Evolutionary conservation across 37 sponge, comb jelly and placozoan genomes (phyloP).

Genomic region (Cliona cf. orientalis): DNA sequence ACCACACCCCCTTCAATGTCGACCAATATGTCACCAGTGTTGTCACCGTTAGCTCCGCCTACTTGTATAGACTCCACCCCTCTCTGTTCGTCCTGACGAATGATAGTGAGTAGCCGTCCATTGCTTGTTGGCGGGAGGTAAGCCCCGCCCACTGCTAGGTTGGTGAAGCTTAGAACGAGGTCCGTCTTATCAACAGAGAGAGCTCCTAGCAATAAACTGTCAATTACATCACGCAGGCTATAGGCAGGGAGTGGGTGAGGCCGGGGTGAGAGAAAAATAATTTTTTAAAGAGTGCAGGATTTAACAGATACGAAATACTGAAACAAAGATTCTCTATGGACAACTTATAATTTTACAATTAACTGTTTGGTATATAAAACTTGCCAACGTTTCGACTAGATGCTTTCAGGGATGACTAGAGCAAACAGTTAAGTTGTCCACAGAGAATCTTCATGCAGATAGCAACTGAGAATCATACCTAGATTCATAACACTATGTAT

Average conservation of each 20-base stretch:
- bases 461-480: no score
- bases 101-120: conserved; percentile 15
- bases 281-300: not conserved
- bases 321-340: no score
- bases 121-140: conserved; percentile 16
- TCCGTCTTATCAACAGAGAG: conserved; percentile 11
- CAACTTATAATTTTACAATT: not conserved
- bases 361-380: not conserved
- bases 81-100: not conserved
- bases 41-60: conserved; percentile 3
- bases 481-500: no score
- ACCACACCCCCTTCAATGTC: not conserved
- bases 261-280: no score
- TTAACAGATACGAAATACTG: no score
- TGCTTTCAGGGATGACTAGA: no score
- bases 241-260: not conserved
- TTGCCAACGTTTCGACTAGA: not conserved
- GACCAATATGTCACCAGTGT: not conserved
- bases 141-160: conserved; percentile 30
- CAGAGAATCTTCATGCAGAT: no score
- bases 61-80: not conserved
- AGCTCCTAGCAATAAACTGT: conserved; percentile 10
- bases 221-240: conserved; percentile 21
- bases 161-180: conserved; percentile 17
- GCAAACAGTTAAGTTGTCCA: no score